Evolutionary conservation across 1,140 invertebrate species (phyloP), one percentile per base, ranked within the genome.

Genomic region (Notospermus geniculatus): DNA sequence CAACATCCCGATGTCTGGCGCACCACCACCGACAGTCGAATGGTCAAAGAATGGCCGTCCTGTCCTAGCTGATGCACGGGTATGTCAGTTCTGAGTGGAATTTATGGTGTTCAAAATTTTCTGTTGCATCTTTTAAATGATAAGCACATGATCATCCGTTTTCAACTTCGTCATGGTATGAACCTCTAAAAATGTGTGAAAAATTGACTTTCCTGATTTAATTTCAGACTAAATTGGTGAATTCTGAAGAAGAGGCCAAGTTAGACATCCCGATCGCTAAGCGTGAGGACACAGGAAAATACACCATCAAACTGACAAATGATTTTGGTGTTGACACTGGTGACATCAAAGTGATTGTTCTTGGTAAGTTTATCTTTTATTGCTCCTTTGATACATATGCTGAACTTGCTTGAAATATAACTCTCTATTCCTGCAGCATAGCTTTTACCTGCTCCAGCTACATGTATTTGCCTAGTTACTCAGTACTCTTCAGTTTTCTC

Each of bases 281-380:
- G 32, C 86, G 95, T 58, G 88, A 90, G 54, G 96, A 99, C 78
- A 90, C 90, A 66, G 97, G 95, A 23, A 91, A 88, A 77, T 99
- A 98, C 75, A 92, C 88, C 11, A 87, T 99, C 46, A 89, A 87
- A 7, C 94, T 95, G 1, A 85, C 84, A 9, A 99, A 99, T 79
- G 88, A 90, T 64, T 89, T 90, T 76, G 97, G 97, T 19, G 88
- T 87, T 71, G 95, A 97, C 74, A 89, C 90, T 0, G 95, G 92
- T 30, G 92, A 97, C 65, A 91, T 99, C 70, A 91, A 95, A 76
- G 92, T 98, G 30, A 84, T 89, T 70, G 90, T 99, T n/a, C 88
- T 91, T 56, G 91, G 90, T 84, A 84, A 88, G 87, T 73, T 57
- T n/a, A n/a, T n/a, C n/a, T n/a, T n/a, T n/a, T n/a, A n/a, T n/a